phyloP scores from a whole-genome alignment of 2,888 invertebrate genomes.

The Acronicta alni region DNA sequence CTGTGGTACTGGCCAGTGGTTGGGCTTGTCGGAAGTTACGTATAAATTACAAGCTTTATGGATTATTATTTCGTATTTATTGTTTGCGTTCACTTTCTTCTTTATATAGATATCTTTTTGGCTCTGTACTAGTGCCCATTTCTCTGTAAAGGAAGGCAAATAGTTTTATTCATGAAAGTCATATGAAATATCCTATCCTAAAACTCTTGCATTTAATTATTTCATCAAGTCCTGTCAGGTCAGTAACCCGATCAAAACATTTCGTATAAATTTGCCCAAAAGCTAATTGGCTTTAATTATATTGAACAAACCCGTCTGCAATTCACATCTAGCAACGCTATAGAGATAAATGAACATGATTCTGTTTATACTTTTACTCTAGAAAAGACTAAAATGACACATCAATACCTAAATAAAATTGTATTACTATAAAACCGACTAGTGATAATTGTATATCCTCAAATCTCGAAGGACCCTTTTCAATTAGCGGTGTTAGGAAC shows the following conservation, averaged over 20 bases:
- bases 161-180: too few relatives aligned
- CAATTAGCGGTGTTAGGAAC: constrained; percentile 74
- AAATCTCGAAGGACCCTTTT: constrained; percentile 58
- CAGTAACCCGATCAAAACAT: constrained; percentile 1
- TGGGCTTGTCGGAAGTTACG: constrained; percentile 28
- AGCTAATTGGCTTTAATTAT: constrained; percentile 7
- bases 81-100: constrained; percentile 18
- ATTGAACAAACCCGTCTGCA: not conserved
- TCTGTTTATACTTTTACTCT: not conserved
- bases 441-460: constrained; percentile 51
- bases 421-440: constrained; percentile 19
- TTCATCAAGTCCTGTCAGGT: not conserved
- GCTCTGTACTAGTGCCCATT: constrained; percentile 15
- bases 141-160: not conserved
- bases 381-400: not conserved
- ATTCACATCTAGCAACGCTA: too few relatives aligned
- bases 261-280: constrained; percentile 1
- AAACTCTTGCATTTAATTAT: too few relatives aligned
- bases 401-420: constrained; percentile 4
- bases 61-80: constrained; percentile 24
- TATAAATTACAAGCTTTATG: constrained; percentile 30
- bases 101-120: constrained; percentile 3
- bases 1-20: constrained; percentile 32
- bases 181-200: not conserved
- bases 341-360: too few relatives aligned